Conservation (phyloP, 2,113 vertebrate species). For the Thomomys bottae region DNA sequence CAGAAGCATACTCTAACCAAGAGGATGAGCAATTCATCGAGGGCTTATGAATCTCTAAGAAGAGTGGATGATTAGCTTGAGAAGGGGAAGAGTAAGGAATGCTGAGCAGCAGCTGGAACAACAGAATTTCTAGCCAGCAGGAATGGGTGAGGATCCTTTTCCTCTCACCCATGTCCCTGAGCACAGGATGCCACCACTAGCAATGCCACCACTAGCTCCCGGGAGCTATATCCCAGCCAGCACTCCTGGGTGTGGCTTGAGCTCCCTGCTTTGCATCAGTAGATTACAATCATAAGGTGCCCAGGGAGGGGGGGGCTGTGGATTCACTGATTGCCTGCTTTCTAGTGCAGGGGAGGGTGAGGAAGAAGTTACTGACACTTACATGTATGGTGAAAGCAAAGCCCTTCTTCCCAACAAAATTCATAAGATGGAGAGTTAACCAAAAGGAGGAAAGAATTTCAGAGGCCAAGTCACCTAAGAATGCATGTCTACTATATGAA, state of each 20-base stretch:
- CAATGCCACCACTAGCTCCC: background rate
- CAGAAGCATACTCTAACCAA: background rate
- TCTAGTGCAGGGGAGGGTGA: background rate
- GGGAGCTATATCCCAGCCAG: background rate
- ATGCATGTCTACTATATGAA: background rate
- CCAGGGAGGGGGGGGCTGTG: too few relatives aligned
- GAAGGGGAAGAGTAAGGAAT: background rate
- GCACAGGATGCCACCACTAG: accelerated
- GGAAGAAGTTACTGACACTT: background rate
- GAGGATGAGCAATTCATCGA: background rate
- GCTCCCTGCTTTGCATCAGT: background rate
- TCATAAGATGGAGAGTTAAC: background rate
- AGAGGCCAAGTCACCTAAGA: conserved; percentile 14
- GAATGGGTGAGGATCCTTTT: background rate
- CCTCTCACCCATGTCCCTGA: too few relatives aligned
- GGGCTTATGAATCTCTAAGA: background rate
- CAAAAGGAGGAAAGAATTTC: conserved; percentile 14
- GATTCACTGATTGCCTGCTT: background rate
- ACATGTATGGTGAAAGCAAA: background rate
- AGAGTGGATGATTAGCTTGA: background rate
- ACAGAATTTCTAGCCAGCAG: background rate
- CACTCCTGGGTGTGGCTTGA: background rate
- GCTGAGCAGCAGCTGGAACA: background rate
- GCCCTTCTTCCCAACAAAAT: background rate
- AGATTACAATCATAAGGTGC: background rate